Evolutionary conservation across 2,888 invertebrate genomes (phyloP), one percentile per base, ranked within the genome.

Genomic region (Standfussiana lucernea): DNA sequence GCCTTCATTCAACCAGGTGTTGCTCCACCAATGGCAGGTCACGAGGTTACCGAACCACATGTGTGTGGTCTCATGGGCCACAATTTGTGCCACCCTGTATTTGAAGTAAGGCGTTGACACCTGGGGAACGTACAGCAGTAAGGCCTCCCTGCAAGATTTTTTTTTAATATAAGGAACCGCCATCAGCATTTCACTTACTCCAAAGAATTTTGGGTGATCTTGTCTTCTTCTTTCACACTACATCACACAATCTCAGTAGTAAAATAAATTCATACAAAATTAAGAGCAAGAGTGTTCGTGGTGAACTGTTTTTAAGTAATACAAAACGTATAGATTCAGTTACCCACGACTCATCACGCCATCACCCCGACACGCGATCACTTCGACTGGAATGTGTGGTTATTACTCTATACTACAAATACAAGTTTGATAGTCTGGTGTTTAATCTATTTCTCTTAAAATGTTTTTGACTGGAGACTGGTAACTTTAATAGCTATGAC

Each of bases 21-120:
- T 97, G 79, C 97, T 97, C 98, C 98, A 98, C 98, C 98, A 98
- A 80, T 97, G 97, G 74, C 98, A 97, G 0, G 98, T 98, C 6
- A 98, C 97, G 53, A 98, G 95, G 91, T 98, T 97, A 2, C 98
- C 98, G 86, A 98, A 98, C 98, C 98, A 98, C 97, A 98, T 98
- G 91, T 99, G 99, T 0, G 98, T 97, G 67, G 98, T 96, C 93
- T 99, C 99, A 90, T 99, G 99, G 0, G 98, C 97, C 3, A 98
- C 90, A 0, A 97, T 97, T 24, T 97, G 95, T 0, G 97, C 97
- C 0, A 97, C 96, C 62, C 96, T 91, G 87, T 98, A 97, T 84
- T 97, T 97, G 79, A 94, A 95, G 83, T 92, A 94, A 0, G 96
- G 95, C 0, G 94, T 94, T 0, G 97, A 96, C 59, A 95, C 93